phyloP scores from a whole-genome alignment of 2,888 invertebrate species.

The Gandaritis pyraliata region DNA sequence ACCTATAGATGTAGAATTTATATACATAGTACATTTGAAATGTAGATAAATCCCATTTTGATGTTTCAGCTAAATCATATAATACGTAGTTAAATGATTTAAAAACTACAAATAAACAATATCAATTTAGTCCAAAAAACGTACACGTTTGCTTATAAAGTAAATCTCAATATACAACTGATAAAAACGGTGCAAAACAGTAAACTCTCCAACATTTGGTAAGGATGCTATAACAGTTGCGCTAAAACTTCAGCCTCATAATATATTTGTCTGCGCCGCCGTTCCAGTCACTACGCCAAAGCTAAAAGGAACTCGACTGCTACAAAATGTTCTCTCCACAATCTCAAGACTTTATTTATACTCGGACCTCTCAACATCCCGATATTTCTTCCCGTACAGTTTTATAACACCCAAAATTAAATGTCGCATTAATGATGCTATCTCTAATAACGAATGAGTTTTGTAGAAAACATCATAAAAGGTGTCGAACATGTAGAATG shows the following conservation, averaged over 20 bases:
- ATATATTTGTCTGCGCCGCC: conserved; percentile 40
- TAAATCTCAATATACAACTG: conserved; percentile 6
- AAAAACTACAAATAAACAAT: too few species aligned
- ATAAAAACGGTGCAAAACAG: conserved; percentile 10
- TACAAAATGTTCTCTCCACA: conserved; percentile 30
- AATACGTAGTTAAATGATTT: too few species aligned
- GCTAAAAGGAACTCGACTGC: conserved; percentile 32
- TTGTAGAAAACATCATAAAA: conserved; percentile 24
- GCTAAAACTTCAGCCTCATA: conserved; percentile 37
- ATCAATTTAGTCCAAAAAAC: too few species aligned
- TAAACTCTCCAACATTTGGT: conserved; percentile 29
- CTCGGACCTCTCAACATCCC: conserved; percentile 39
- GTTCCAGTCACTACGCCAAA: conserved; percentile 32
- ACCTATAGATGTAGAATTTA: too few species aligned
- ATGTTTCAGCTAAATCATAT: too few species aligned
- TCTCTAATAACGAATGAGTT: conserved; percentile 35
- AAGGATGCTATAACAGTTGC: conserved; percentile 33
- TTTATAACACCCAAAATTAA: conserved; percentile 39
- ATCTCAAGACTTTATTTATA: conserved; percentile 41
- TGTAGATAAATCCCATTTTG: too few species aligned
- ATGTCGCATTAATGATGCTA: conserved; percentile 40
- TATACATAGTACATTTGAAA: too few species aligned
- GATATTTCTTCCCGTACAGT: conserved; percentile 21
- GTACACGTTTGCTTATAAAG: background rate
- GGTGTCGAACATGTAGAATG: background rate